Conservation (phyloP, 2,888 invertebrate genomes). For the Alentia gelatinosa region DNA sequence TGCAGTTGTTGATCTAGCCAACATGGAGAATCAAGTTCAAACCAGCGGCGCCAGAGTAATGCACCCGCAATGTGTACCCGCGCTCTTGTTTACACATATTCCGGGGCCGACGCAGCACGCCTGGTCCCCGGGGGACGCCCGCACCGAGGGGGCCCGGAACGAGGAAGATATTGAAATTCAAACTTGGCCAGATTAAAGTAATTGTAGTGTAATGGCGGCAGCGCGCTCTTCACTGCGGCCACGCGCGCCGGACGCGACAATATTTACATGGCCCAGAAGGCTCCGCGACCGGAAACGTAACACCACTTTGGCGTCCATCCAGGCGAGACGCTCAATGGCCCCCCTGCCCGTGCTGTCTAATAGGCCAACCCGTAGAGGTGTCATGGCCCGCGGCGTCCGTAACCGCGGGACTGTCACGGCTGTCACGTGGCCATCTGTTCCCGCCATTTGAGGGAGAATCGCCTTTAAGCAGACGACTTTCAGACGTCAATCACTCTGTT, state of each 20-base stretch:
- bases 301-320: conserved; percentile 6
- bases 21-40: not conserved
- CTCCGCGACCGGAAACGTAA: conserved; percentile 39
- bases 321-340: not conserved
- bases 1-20: not conserved
- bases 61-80: not conserved
- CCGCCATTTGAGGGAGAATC: conserved; percentile 15
- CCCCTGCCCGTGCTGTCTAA: not conserved
- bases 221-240: not conserved
- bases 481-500: not conserved
- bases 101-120: not conserved
- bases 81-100: not conserved
- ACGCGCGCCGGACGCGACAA: not conserved
- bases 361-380: conserved; percentile 15
- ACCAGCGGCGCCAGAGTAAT: not conserved
- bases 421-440: conserved; percentile 27
- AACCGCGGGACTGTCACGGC: conserved; percentile 26
- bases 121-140: not conserved
- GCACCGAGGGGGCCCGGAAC: not conserved
- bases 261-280: conserved; percentile 3
- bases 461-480: not conserved
- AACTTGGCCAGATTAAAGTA: conserved; percentile 33
- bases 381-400: conserved; percentile 17
- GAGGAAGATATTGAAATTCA: conserved; percentile 33
- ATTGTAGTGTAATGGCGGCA: conserved; percentile 34